Conservation (phyloP, 2,888 invertebrate species). For the Cenopis cana region DNA sequence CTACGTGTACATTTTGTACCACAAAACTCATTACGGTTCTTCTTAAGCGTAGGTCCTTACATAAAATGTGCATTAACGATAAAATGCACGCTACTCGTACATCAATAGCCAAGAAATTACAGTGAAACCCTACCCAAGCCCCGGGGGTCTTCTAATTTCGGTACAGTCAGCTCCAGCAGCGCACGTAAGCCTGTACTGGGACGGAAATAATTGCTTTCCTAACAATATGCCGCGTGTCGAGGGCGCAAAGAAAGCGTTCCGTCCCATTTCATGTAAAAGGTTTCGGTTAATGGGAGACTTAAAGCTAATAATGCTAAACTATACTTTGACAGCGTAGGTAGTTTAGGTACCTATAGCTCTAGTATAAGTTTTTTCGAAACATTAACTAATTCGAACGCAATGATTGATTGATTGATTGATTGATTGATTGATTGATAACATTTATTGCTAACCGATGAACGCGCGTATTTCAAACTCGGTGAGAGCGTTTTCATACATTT, state of each 20-base stretch:
- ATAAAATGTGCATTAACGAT: not conserved
- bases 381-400: too few relatives aligned
- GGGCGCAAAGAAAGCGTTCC: constrained; percentile 19
- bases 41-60: not conserved
- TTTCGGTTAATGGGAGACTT: constrained; percentile 15
- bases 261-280: constrained; percentile 23
- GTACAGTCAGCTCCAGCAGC: constrained; percentile 8
- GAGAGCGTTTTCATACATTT: too few relatives aligned
- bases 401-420: too few relatives aligned
- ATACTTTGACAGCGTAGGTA: not conserved
- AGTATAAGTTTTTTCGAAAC: too few relatives aligned
- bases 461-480: too few relatives aligned
- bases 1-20: not conserved
- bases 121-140: constrained; percentile 16
- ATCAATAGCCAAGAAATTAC: constrained; percentile 8
- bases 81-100: constrained; percentile 19
- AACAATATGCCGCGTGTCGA: constrained; percentile 29
- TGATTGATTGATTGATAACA: too few relatives aligned
- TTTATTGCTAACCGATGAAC: too few relatives aligned
- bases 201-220: constrained; percentile 41
- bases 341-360: too few relatives aligned
- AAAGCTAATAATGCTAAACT: not conserved
- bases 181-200: constrained; percentile 15
- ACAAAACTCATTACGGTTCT: not conserved
- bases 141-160: constrained; percentile 29